Evolutionary conservation across 2,113 vertebrate species (phyloP).

Genomic region (Cranoglanis bouderius): DNA sequence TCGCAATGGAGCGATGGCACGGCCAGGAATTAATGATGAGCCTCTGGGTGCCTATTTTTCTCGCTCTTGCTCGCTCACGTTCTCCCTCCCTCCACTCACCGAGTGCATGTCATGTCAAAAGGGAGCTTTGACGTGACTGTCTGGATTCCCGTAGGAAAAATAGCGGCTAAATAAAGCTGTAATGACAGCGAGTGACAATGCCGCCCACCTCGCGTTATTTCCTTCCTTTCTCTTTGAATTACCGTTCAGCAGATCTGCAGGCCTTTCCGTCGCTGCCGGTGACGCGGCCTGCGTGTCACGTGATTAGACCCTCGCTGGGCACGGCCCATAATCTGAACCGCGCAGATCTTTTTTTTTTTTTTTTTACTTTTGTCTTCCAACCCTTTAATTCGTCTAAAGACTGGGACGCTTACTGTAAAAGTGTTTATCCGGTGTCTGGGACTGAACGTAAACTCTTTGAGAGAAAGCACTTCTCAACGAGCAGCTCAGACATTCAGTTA

Average conservation of each 20-base stretch:
- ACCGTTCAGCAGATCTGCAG: constrained; percentile 11
- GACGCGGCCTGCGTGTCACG: not conserved
- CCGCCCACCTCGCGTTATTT: constrained; percentile 43
- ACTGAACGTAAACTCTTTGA: not conserved
- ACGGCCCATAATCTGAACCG: not conserved
- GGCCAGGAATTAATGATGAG: constrained; percentile 44
- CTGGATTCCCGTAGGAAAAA: constrained; percentile 38
- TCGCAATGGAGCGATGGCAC: not conserved
- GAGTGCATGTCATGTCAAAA: constrained; percentile 41
- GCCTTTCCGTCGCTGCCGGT: constrained; percentile 12
- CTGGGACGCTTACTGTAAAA: not conserved
- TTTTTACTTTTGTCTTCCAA: not conserved
- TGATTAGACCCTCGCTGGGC: not conserved
- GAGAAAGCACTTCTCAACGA: not conserved
- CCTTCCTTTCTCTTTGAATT: constrained; percentile 42
- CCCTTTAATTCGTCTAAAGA: not conserved
- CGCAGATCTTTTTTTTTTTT: not conserved
- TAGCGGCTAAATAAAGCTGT: constrained; percentile 49
- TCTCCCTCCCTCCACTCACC: not conserved
- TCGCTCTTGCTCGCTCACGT: not conserved
- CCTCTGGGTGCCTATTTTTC: constrained; percentile 39
- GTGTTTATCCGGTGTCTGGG: constrained; percentile 15
- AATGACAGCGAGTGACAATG: constrained; percentile 41
- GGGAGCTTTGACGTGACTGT: constrained; percentile 41
- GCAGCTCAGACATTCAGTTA: constrained; percentile 7